Evolutionary conservation across 1,140 invertebrate genomes (phyloP), one percentile per base, ranked within the genome.

Genomic region (Drosophila bocqueti): DNA sequence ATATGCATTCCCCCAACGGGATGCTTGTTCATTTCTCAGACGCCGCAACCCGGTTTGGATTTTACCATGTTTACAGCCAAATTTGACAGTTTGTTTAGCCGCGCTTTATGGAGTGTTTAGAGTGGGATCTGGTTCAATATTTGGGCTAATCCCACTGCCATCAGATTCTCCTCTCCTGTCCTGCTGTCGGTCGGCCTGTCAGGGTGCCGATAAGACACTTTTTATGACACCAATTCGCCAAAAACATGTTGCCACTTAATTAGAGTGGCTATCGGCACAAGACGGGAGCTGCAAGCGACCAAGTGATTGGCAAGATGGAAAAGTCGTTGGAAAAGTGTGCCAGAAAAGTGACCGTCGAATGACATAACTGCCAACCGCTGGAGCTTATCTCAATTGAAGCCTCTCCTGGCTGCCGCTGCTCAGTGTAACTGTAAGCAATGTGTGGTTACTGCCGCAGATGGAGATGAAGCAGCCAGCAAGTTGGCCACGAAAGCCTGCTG

Each of bases 321-420:
- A 50, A 54, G 40, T 62, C n/a, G 71, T 52, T 40, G 67, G 80
- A 61, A 67, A 87, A 83, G 66, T 81, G 69, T 89, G 69, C 52
- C 68, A 64, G 47, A 42, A 72, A 49, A 72, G 62, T 72, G 65
- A 59, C 75, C 64, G 47, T 47, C 72, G 67, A 89, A 87, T 87
- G 83, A 87, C 83, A 87, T 87, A 87, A 87, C 84, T 80, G 84
- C 64, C 76, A 61, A 50, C 42, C 24, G 11, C 29, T 13, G 29
- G 58, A 57, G 69, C 83, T 86, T 87, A 87, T 87, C 83, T 87
- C 83, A 86, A 86, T 87, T 86, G 83, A 86, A 73, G 76, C 76
- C 49, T 52, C 47, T 49, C 16, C 47, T 26, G 21, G 71, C 83
- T 65, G 78, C 75, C 49, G 75, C 83, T 65, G 78, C 76, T 79